Base-by-base conservation (phyloP, 2,113 vertebrate genomes). In the Pholis gunnellus region DNA sequence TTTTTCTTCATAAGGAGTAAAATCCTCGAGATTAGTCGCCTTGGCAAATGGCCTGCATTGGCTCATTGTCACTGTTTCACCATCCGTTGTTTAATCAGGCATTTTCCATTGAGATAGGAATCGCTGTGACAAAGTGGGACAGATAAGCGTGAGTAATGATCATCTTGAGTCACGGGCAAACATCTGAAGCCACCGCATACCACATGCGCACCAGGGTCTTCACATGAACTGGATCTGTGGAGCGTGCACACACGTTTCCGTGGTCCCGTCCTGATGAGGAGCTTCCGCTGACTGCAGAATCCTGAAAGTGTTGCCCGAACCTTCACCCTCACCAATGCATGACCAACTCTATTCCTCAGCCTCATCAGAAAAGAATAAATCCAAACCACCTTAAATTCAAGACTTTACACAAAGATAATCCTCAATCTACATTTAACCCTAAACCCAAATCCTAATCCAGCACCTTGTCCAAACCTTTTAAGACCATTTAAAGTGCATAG, bases 91-190 rank as follows among this genome's bases (percentile, higher is more conserved):
- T 89, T 85, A 84, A 92, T 85, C 82, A 72, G 81, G 40, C 81
- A 44, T 86, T 91, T 87, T 83, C 71, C 38, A 64, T 71, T 85
- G 78, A 85, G 91, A 92, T 85, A 79, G 25, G 61, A 82, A 90
- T 87, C 76, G 1, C 86, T 85, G 75, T 85, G 87, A 89, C 88
- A 72, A 85, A 82, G 65, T 65, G 60, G 73, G 15, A 78, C 72
- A 77, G 86, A 91, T 92, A 85, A 92, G 82, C 71, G 22, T 77
- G 87, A 87, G 78, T 89, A 85, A 90, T 87, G 87, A 91, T 89
- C 68, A 65, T 88, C 61, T 85, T 89, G 84, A 88, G 60, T 84
- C 84, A 74, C 67, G 50, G 83, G 67, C 73, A 82, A 82, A 86
- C 46, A 67, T 83, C 86, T 85, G 83, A 83, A 82, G 61, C 66